Evolutionary conservation across 2,113 vertebrate species (phyloP).

Genomic region (Hystrix cristata): DNA sequence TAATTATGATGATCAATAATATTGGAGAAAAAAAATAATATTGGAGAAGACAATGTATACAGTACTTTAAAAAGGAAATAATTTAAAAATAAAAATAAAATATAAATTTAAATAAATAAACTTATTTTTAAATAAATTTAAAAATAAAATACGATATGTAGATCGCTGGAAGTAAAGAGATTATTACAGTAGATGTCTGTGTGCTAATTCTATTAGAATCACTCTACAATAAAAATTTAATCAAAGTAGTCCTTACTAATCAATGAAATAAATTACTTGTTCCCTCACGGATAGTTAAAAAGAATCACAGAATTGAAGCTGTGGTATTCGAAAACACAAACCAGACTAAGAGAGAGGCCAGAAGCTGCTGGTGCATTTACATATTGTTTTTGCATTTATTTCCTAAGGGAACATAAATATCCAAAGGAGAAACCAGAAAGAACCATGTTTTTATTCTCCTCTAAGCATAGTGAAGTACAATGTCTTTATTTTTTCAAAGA

Average conservation of each 20-base stretch:
- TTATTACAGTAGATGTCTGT: not conserved
- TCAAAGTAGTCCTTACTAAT: not conserved
- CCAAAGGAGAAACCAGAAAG: not conserved
- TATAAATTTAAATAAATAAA: too few species aligned
- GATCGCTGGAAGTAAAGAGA: slow-evolving; percentile 41
- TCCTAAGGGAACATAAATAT: slow-evolving; percentile 41
- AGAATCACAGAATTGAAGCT: not conserved
- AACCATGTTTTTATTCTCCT: slow-evolving; percentile 24
- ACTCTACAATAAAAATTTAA: not conserved
- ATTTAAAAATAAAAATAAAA: not conserved
- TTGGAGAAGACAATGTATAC: not conserved
- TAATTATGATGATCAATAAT: slow-evolving; percentile 4
- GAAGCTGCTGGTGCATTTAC: slow-evolving; percentile 23
- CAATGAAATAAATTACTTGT: slow-evolving; percentile 24
- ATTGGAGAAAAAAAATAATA: slow-evolving; percentile 17
- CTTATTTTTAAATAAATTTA: too few species aligned
- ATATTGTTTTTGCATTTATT: slow-evolving; percentile 57
- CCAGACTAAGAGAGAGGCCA: slow-evolving; percentile 59
- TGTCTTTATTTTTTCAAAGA: slow-evolving; percentile 44
- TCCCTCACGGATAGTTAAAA: not conserved
- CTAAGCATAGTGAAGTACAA: not conserved
- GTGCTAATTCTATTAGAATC: not conserved
- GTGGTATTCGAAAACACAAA: slow-evolving; percentile 63
- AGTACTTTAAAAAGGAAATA: slow-evolving; percentile 9
- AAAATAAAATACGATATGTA: not conserved